Evolutionary conservation across 2,888 invertebrate species (phyloP).

Genomic region (Epiblema foenella): DNA sequence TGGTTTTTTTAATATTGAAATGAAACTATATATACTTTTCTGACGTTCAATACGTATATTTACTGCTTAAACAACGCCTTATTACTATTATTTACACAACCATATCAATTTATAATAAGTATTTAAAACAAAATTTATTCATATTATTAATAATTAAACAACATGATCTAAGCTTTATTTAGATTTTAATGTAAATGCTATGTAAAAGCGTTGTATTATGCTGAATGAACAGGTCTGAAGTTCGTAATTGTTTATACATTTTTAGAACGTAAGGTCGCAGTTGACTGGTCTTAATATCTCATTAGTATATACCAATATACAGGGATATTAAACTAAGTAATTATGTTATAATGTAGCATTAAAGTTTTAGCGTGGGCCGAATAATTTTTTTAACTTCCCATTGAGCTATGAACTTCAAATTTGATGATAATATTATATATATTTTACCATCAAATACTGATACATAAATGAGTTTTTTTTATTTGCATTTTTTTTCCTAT

Average conservation of each 20-base stretch:
- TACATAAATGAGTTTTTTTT: too few species aligned
- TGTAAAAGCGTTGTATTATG: constrained; percentile 26
- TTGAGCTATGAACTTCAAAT: too few species aligned
- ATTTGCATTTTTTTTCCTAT: too few species aligned
- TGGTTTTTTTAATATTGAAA: constrained; percentile 48
- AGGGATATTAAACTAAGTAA: too few species aligned
- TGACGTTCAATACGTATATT: constrained; percentile 75
- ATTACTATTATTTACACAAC: constrained; percentile 49
- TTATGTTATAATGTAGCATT: too few species aligned
- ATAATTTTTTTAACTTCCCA: too few species aligned
- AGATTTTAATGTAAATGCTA: constrained; percentile 19
- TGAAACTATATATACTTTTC: constrained; percentile 43
- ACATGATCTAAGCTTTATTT: constrained; percentile 43
- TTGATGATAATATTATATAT: too few species aligned
- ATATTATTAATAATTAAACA: constrained; percentile 37
- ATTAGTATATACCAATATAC: too few species aligned
- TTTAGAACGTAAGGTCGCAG: neutral
- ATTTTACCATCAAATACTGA: too few species aligned
- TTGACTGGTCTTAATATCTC: too few species aligned
- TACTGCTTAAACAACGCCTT: constrained; percentile 71
- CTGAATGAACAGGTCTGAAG: neutral
- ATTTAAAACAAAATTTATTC: constrained; percentile 36
- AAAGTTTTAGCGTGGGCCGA: too few species aligned
- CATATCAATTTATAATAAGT: constrained; percentile 40
- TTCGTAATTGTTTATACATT: neutral